These are phyloP conservation scores for Aradus depressus DNA, from an alignment of 2,888 invertebrate species.

Conservation along the genomic window DNA sequence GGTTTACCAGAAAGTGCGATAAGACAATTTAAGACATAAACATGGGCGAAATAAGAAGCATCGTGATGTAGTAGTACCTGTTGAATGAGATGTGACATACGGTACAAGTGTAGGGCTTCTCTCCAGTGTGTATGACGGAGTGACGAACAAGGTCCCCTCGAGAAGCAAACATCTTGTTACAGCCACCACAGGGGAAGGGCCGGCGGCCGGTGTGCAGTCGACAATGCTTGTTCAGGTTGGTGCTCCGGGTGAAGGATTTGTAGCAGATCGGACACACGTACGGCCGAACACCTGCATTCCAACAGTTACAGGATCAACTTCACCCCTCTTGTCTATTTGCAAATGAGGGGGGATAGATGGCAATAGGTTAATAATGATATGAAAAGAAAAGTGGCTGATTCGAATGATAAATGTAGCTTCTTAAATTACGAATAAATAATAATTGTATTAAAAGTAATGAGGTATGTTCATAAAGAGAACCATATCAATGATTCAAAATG, in stretches of 20 bases:
- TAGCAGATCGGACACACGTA: constrained; percentile 60
- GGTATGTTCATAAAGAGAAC: no score
- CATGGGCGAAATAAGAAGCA: not conserved
- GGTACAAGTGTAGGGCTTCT: constrained; percentile 57
- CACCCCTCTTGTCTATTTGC: no score
- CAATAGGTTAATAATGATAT: no score
- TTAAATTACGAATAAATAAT: no score
- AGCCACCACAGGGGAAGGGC: constrained; percentile 45
- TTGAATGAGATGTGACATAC: constrained; percentile 52
- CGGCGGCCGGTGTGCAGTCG: constrained; percentile 30
- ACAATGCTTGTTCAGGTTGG: constrained; percentile 31
- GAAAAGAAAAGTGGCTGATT: no score
- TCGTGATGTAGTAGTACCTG: constrained; percentile 31
- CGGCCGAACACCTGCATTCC: constrained; percentile 58
- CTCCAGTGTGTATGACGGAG: constrained; percentile 59
- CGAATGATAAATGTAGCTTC: no score
- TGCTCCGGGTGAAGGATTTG: constrained; percentile 58
- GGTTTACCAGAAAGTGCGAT: no score
- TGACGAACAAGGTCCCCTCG: constrained; percentile 55
- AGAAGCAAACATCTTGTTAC: constrained; percentile 60
- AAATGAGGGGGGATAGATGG: no score
- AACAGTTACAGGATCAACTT: no score
- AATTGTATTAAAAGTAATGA: no score
- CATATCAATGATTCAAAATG: no score
- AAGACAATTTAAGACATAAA: not conserved